Evolutionary conservation across 1,140 invertebrate species (phyloP).

Genomic region (Trichonephila clavipes): DNA sequence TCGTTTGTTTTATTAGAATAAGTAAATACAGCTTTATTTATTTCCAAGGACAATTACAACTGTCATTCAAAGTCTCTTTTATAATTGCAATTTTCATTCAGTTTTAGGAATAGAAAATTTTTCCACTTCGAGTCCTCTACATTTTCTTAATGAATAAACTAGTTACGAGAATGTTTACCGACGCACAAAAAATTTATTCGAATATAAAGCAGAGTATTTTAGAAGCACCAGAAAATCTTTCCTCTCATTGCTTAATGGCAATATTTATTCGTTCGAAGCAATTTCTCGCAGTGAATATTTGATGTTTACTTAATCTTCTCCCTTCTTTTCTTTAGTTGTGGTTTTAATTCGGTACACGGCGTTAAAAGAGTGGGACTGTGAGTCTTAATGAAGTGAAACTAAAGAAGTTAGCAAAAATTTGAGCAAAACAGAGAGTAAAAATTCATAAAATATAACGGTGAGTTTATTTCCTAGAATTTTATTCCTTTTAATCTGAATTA

Average conservation of each 20-base stretch:
- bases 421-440: background rate
- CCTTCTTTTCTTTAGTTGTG: background rate
- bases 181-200: background rate
- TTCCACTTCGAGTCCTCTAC: background rate
- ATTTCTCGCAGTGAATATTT: constrained; percentile 36
- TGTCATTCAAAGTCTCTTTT: background rate
- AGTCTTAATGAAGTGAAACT: background rate
- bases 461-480: background rate
- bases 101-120: background rate
- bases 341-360: background rate
- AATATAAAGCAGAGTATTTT: background rate
- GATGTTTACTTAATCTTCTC: constrained; percentile 18
- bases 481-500: background rate
- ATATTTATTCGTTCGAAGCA: background rate
- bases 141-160: constrained; percentile 32
- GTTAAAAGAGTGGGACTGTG: background rate
- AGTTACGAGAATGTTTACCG: background rate
- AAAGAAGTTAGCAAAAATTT: background rate
- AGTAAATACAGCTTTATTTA: background rate
- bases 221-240: background rate
- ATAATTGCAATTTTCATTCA: background rate
- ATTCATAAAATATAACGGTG: background rate
- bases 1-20: background rate
- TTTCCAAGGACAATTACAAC: background rate
- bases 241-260: background rate